Evolutionary conservation across 2,113 vertebrate species (phyloP).

Genomic region (Argyrosomus japonicus): DNA sequence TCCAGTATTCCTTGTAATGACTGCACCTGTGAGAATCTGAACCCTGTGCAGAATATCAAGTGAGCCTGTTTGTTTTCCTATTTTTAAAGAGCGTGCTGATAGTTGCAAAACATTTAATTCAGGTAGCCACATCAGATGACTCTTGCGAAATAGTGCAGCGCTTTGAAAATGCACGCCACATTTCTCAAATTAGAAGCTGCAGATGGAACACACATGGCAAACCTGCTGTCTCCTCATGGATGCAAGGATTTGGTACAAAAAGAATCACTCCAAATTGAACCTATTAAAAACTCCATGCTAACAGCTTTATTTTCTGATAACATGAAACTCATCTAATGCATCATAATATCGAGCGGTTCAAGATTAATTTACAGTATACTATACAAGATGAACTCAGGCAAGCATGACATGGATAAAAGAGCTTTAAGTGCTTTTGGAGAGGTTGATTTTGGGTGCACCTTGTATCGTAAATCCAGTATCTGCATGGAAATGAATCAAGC

Average conservation of each 20-base stretch:
- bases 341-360: not conserved
- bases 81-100: not conserved
- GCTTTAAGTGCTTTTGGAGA: not conserved
- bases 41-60: not conserved
- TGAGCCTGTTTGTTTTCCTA: not conserved
- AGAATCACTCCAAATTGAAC: not conserved
- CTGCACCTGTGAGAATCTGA: not conserved
- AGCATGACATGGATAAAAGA: not conserved
- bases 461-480: not conserved
- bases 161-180: slow-evolving; percentile 15
- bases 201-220: slow-evolving; percentile 18
- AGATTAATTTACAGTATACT: not conserved
- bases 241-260: not conserved
- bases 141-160: slow-evolving; percentile 1
- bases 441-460: not conserved
- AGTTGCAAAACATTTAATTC: slow-evolving; percentile 7
- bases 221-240: slow-evolving; percentile 6
- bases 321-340: not conserved
- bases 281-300: not conserved
- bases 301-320: not conserved
- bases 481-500: not conserved
- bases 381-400: not conserved
- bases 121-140: not conserved
- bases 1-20: not conserved
- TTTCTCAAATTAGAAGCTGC: slow-evolving; percentile 26